Conservation (phyloP, 2,113 vertebrate genomes). For the Mormoops blainvillei region DNA sequence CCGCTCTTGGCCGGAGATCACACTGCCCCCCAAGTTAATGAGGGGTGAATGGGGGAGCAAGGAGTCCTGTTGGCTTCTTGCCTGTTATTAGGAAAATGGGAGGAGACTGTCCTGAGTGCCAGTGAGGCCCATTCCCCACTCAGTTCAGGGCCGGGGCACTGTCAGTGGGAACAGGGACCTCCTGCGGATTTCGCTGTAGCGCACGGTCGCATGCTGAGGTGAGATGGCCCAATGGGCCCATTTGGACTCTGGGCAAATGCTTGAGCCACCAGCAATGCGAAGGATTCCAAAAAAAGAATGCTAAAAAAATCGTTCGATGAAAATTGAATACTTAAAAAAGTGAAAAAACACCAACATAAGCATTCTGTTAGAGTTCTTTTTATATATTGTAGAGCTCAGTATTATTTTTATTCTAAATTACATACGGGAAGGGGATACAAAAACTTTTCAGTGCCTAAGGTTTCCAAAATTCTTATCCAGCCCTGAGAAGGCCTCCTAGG, state of each 20-base stretch:
- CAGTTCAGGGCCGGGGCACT: background rate
- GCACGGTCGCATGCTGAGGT: background rate
- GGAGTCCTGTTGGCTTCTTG: background rate
- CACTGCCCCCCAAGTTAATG: background rate
- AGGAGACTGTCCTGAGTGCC: background rate
- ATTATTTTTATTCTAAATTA: constrained; percentile 2
- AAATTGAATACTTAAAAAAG: background rate
- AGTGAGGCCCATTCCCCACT: background rate
- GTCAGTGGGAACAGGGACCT: background rate
- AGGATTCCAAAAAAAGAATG: background rate
- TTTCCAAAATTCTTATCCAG: background rate
- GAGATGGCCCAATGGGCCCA: background rate
- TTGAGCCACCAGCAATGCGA: background rate
- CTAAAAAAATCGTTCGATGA: background rate
- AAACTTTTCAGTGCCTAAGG: background rate
- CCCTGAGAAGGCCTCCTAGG: background rate
- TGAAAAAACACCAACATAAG: background rate
- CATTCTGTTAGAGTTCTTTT: background rate
- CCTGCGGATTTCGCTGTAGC: background rate
- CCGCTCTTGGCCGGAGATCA: background rate
- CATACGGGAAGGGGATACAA: background rate
- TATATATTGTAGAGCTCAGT: background rate
- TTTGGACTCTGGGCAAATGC: background rate
- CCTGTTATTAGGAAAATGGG: background rate
- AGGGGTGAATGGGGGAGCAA: background rate